Evolutionary conservation across 1,140 invertebrate species (phyloP).

Genomic region (Coenobita brevimanus): DNA sequence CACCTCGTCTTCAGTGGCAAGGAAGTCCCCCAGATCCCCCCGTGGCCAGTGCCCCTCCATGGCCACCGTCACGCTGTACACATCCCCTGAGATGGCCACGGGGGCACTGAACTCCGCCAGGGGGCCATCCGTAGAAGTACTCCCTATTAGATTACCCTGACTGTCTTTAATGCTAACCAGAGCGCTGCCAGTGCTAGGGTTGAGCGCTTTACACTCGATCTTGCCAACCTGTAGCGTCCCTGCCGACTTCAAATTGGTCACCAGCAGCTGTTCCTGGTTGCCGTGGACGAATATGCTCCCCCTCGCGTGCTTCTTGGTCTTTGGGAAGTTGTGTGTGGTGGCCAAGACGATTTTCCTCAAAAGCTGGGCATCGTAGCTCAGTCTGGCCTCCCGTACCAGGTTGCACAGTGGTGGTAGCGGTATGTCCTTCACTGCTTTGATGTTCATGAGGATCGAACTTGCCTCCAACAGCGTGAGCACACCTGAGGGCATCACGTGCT

Average conservation of each 20-base stretch:
- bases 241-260: constrained; percentile 31
- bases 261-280: constrained; percentile 42
- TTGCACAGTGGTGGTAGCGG: too few relatives aligned
- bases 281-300: constrained; percentile 55
- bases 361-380: too few relatives aligned
- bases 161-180: constrained; percentile 37
- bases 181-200: constrained; percentile 32
- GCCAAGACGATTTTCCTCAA: background rate
- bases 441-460: too few relatives aligned
- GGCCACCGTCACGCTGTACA: constrained; percentile 47
- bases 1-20: constrained; percentile 22
- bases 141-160: constrained; percentile 23
- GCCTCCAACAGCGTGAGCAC: too few relatives aligned
- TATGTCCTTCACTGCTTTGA: too few relatives aligned
- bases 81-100: constrained; percentile 10
- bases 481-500: too few relatives aligned
- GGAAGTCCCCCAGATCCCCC: constrained; percentile 53
- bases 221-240: constrained; percentile 29
- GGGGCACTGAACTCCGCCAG: constrained; percentile 27
- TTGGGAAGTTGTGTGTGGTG: background rate
- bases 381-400: too few relatives aligned
- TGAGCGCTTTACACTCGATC: constrained; percentile 38
- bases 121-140: constrained; percentile 21
- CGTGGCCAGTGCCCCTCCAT: constrained; percentile 59
- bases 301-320: constrained; percentile 24